Evolutionary conservation across 2,888 invertebrate genomes (phyloP).

Genomic region (Leptinotarsa haldemani): DNA sequence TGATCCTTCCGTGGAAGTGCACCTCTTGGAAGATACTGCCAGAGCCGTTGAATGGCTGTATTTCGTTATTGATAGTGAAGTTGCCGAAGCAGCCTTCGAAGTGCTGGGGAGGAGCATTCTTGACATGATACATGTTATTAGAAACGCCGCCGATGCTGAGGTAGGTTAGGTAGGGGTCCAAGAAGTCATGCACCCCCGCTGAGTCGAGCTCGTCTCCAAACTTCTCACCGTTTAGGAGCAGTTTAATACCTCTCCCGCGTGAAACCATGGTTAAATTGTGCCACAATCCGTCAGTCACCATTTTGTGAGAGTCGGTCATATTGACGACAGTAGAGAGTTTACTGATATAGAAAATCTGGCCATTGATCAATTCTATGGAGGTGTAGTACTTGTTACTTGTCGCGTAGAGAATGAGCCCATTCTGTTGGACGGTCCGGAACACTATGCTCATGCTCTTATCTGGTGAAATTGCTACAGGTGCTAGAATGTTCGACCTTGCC

Average conservation of each 20-base stretch:
- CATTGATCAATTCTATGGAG: constrained; percentile 80
- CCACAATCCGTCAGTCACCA: constrained; percentile 86
- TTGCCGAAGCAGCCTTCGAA: constrained; percentile 93
- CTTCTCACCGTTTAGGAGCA: constrained; percentile 76
- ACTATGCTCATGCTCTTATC: constrained; percentile 82
- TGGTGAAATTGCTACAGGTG: constrained; percentile 60
- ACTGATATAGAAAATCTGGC: constrained; percentile 84
- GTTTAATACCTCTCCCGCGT: constrained; percentile 76
- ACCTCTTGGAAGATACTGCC: constrained; percentile 84
- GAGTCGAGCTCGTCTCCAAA: constrained; percentile 89
- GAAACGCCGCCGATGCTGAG: constrained; percentile 84
- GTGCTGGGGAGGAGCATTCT: constrained; percentile 69
- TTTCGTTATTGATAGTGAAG: constrained; percentile 88
- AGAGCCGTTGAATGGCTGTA: constrained; percentile 90
- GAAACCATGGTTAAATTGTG: constrained; percentile 86
- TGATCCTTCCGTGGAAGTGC: constrained; percentile 77
- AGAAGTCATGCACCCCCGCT: constrained; percentile 89
- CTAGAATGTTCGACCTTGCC: constrained; percentile 34
- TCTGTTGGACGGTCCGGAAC: constrained; percentile 82
- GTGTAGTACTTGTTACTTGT: constrained; percentile 90
- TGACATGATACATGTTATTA: constrained; percentile 71
- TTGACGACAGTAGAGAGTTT: constrained; percentile 83
- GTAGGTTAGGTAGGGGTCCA: constrained; percentile 88
- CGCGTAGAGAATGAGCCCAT: constrained; percentile 87
- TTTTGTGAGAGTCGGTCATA: constrained; percentile 78